Evolutionary conservation across 2,113 vertebrate species (phyloP), one percentile per base, ranked within the genome.

Genomic region (Carlito syrichta): DNA sequence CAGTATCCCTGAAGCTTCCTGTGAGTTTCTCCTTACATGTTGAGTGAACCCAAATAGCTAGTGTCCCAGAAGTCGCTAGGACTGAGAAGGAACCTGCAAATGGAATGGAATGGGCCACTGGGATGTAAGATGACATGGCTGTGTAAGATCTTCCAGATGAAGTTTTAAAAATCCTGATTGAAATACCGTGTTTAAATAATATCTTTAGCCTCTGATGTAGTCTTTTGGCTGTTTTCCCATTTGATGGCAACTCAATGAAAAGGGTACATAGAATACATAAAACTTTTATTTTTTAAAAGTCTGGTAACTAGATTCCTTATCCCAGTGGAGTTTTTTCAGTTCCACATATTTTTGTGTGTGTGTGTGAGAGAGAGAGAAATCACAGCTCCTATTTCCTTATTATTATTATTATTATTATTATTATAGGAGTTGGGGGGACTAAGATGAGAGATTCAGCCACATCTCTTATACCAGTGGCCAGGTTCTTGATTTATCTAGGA

Each of bases 181-280:
- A 95, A 94, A 94, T 20, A 86, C 50, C 38, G 17, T 48, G 27
- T 23, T 25, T 43, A 58, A 76, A 43, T 77, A 63, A 86, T 83
- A 71, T 58, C 30, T 78, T 62, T 68, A 79, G 40, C 40, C 20
- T 50, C 19, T 66, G 62, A 50, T 12, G 71, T 32, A 48, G 16
- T 48, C 50, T 94, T 94, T 81, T 60, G 73, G 38, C 8, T 56
- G 30, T 79, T 92, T 94, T 86, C 38, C 14, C 79, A 56, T 54
- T 78, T 60, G 43, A 66, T 78, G 66, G 40, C 40, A 81, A 16
- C 54, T 66, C 40, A 62, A 20, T 50, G 45, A 87, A 63, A 87
- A 78, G 27, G 38, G 32, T 50, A 83, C 86, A 52, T 40, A 93
- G 76, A 95, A 87, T 25, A 92, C 91, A 73, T 93, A 74, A 71